phyloP scores from a whole-genome alignment of 2,888 invertebrate genomes.

The Empis livida region DNA sequence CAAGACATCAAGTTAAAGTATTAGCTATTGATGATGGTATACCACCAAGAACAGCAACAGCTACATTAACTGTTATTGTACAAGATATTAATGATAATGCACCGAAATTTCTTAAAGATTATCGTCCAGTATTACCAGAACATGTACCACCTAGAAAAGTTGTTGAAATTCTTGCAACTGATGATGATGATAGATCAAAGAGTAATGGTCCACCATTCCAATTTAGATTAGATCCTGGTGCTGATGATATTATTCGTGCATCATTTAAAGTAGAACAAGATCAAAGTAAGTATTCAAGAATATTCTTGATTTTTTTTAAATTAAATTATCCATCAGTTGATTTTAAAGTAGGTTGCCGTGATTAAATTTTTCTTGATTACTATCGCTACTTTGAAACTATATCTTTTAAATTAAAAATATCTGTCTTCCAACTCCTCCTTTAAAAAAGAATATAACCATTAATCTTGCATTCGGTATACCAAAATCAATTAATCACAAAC shows the following conservation, averaged over 20 bases:
- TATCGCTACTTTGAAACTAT: too few species aligned
- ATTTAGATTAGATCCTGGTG: slow-evolving; percentile 83
- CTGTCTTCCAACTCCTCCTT: too few species aligned
- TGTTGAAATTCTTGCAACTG: slow-evolving; percentile 84
- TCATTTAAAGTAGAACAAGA: slow-evolving; percentile 96
- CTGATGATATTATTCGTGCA: slow-evolving; percentile 83
- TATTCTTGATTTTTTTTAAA: not conserved
- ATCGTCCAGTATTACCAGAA: slow-evolving; percentile 83
- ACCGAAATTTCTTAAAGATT: slow-evolving; percentile 84
- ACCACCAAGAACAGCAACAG: slow-evolving; percentile 86
- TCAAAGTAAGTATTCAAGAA: slow-evolving; percentile 54
- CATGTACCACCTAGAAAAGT: slow-evolving; percentile 85
- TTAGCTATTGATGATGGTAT: slow-evolving; percentile 90
- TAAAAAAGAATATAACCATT: too few species aligned
- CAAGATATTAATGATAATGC: slow-evolving; percentile 94
- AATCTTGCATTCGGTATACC: too few species aligned
- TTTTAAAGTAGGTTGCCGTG: not conserved
- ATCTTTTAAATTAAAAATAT: too few species aligned
- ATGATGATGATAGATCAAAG: slow-evolving; percentile 86
- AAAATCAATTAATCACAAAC: too few species aligned
- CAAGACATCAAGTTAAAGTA: slow-evolving; percentile 91
- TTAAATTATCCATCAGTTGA: not conserved
- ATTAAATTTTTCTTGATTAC: not conserved
- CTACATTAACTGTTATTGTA: slow-evolving; percentile 85
- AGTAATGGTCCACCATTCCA: slow-evolving; percentile 96